Evolutionary conservation across 2,113 vertebrate genomes (phyloP).

Genomic region (Bostrychus sinensis): DNA sequence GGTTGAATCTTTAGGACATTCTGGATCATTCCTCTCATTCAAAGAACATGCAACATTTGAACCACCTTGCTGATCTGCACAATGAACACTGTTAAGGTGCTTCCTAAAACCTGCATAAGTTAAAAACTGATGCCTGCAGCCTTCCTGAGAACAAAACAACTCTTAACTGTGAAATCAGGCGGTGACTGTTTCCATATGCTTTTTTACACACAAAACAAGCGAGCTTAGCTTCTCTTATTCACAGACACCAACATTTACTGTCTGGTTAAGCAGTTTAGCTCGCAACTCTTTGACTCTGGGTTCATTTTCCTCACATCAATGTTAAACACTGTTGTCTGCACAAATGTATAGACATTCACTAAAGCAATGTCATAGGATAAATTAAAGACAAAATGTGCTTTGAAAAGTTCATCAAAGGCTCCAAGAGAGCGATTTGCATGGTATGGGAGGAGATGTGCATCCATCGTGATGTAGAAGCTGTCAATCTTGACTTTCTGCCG

Average conservation of each 20-base stretch:
- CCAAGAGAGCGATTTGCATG: not conserved
- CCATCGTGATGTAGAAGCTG: not conserved
- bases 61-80: no score
- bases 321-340: not conserved
- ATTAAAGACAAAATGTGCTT: not conserved
- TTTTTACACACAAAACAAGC: no score
- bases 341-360: not conserved
- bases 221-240: no score
- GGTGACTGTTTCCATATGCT: no score
- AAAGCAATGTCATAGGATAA: not conserved
- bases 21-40: no score
- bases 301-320: not conserved
- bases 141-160: constrained; percentile 38
- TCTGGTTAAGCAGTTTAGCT: no score
- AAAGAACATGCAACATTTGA: no score
- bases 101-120: no score
- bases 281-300: not conserved
- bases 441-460: not conserved
- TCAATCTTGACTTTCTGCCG: not conserved
- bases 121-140: no score
- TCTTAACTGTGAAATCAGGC: constrained; percentile 44
- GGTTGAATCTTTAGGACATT: no score
- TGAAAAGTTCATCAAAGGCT: not conserved
- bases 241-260: no score
- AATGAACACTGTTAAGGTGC: no score